Evolutionary conservation across 2,888 invertebrate genomes (phyloP).

Genomic region (Drosophila birchii): DNA sequence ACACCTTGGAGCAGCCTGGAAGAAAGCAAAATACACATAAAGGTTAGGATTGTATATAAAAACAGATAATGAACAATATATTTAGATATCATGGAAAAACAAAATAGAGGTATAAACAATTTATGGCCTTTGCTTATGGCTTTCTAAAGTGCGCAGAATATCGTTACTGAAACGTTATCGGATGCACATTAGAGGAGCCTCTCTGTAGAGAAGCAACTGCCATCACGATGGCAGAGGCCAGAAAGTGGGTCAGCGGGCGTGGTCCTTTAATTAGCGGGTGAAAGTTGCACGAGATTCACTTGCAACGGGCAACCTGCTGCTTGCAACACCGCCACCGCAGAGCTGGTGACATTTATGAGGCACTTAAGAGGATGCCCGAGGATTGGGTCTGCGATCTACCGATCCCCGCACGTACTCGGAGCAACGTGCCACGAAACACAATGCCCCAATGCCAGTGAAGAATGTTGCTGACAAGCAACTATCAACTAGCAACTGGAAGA

Average conservation of each 20-base stretch:
- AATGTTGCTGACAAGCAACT: slow-evolving; percentile 66
- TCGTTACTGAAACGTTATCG: slow-evolving; percentile 1
- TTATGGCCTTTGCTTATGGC: not conserved
- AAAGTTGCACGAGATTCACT: slow-evolving; percentile 75
- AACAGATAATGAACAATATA: not conserved
- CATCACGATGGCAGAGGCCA: slow-evolving; percentile 52
- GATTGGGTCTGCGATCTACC: slow-evolving; percentile 12
- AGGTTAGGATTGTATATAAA: not conserved
- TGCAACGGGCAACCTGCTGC: slow-evolving; percentile 6
- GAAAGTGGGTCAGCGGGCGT: slow-evolving; percentile 71
- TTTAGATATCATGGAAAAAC: not conserved
- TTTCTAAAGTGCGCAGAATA: not conserved
- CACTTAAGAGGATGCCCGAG: slow-evolving; percentile 74
- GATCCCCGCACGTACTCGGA: slow-evolving; percentile 63
- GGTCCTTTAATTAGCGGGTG: slow-evolving; percentile 54
- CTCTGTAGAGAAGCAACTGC: not conserved
- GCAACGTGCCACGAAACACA: slow-evolving; percentile 65
- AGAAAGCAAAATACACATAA: not conserved
- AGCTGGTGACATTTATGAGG: slow-evolving; percentile 76
- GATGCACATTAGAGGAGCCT: not conserved
- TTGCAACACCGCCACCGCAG: slow-evolving; percentile 30
- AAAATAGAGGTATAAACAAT: not conserved
- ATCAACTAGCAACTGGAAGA: not conserved
- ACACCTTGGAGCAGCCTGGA: slow-evolving; percentile 96
- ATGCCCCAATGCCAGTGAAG: slow-evolving; percentile 60